Conservation (phyloP, 2,113 vertebrate genomes). For the Gymnarchus niloticus region DNA sequence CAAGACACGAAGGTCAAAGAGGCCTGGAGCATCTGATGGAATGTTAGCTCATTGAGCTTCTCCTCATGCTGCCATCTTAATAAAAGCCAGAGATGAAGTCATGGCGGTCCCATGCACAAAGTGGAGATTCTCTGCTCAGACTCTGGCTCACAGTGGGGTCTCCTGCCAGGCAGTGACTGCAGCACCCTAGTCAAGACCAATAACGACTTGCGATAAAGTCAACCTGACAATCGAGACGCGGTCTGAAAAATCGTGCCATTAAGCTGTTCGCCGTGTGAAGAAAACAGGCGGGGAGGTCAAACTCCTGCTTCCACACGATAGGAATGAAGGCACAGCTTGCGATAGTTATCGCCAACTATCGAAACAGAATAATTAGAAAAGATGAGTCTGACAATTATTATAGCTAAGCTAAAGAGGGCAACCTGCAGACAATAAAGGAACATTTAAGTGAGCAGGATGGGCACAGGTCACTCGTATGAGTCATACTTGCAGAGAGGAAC, state of each 20-base stretch:
- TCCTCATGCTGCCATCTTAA: background rate
- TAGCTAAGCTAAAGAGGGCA: conserved; percentile 1
- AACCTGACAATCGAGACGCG: background rate
- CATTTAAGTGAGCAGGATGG: too few species aligned
- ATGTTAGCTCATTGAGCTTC: background rate
- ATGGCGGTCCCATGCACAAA: background rate
- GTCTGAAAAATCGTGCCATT: background rate
- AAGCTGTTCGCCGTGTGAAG: background rate
- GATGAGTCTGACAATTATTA: background rate
- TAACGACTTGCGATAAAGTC: background rate
- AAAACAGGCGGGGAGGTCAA: background rate
- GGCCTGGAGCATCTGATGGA: background rate
- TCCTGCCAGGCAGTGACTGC: background rate
- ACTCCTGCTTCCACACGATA: background rate
- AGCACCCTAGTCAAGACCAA: background rate
- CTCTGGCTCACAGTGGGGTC: background rate
- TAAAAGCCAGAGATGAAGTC: background rate
- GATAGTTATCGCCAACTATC: too few species aligned
- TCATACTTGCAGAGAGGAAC: background rate
- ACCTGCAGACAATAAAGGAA: background rate
- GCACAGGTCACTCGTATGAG: background rate
- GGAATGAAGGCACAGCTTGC: background rate
- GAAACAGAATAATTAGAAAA: too few species aligned
- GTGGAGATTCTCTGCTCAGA: background rate
- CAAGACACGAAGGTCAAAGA: background rate